phyloP scores from a whole-genome alignment of 2,113 vertebrate genomes.

The Myotis davidii region DNA sequence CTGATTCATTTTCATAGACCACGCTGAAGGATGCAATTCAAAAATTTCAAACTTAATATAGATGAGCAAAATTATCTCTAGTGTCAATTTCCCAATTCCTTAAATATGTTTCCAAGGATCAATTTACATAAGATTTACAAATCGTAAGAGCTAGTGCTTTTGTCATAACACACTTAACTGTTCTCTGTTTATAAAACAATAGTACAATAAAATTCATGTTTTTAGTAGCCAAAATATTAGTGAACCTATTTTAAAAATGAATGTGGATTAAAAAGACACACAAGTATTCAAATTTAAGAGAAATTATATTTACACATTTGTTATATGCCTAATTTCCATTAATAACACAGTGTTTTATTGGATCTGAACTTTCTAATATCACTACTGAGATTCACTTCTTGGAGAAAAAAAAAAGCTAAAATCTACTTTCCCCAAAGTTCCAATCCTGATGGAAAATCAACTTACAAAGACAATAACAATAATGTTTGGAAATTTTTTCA shows the following conservation, averaged over 20 bases:
- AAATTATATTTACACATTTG: not conserved
- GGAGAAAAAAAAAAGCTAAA: not conserved
- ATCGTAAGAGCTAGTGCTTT: not conserved
- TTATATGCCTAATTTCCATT: not conserved
- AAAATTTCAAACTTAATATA: constrained; percentile 24
- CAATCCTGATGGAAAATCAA: constrained; percentile 52
- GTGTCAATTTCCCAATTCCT: not conserved
- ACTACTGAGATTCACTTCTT: constrained; percentile 43
- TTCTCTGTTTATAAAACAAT: constrained; percentile 7
- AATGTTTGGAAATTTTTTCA: constrained; percentile 36
- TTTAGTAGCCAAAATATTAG: constrained; percentile 14
- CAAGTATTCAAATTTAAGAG: not conserved
- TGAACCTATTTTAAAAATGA: not conserved
- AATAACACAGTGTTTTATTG: not conserved
- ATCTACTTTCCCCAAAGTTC: constrained; percentile 16
- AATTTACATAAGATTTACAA: constrained; percentile 35
- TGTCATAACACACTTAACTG: not conserved
- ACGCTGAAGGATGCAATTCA: not conserved
- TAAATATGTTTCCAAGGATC: not conserved
- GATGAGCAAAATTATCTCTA: constrained; percentile 2
- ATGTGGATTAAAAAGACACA: not conserved
- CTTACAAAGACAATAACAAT: constrained; percentile 51
- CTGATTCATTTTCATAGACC: constrained; percentile 8
- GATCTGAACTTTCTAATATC: not conserved
- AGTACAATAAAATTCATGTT: constrained; percentile 22